These are phyloP conservation scores for Schizothorax lantsangensis DNA, from an alignment of 2,797 vertebrate species.

Conservation along the genomic window DNA sequence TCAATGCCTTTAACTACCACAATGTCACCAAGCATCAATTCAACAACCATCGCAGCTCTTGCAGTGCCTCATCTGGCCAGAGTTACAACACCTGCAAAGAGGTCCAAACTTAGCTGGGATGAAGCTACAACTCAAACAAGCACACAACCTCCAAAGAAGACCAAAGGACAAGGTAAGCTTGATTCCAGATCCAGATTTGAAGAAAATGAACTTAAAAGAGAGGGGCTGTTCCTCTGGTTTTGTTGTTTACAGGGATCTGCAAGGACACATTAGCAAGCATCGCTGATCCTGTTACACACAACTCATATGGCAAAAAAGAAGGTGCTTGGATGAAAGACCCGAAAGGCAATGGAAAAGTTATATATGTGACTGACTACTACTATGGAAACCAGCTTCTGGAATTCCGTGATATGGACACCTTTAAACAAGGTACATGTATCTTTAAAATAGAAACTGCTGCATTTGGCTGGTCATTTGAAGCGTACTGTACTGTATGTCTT, in stretches of 20 bases:
- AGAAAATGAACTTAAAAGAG: background rate
- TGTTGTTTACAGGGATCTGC: conserved; percentile 80
- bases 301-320: conserved; percentile 86
- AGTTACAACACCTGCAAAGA: conserved; percentile 41
- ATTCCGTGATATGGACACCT: conserved; percentile 89
- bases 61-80: conserved; percentile 39
- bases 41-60: conserved; percentile 51
- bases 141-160: conserved; percentile 68
- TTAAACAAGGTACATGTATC: conserved; percentile 86
- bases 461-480: background rate
- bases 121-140: conserved; percentile 69
- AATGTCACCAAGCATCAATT: conserved; percentile 41
- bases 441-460: background rate
- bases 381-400: conserved; percentile 88
- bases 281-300: conserved; percentile 87
- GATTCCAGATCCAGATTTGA: background rate
- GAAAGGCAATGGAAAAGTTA: conserved; percentile 86
- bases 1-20: conserved; percentile 36
- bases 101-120: conserved; percentile 71
- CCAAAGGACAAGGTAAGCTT: conserved; percentile 67
- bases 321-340: conserved; percentile 98
- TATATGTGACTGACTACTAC: conserved; percentile 92
- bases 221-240: background rate
- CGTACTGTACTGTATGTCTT: background rate
- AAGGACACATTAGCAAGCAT: conserved; percentile 93